phyloP scores from a whole-genome alignment of 2,888 invertebrate species.

The Helleia helle region DNA sequence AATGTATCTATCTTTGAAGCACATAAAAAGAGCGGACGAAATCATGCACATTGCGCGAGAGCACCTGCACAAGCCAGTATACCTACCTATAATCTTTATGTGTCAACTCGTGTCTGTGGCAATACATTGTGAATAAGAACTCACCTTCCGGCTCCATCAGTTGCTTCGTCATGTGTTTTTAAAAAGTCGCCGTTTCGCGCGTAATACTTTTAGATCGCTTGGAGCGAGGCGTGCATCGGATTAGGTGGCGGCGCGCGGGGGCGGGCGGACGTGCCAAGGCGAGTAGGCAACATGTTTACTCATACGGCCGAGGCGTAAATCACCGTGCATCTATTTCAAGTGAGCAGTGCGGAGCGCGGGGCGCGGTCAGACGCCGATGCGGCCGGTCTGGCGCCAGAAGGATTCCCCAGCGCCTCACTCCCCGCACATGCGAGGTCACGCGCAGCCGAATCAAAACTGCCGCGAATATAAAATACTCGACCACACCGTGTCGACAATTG shows the following conservation, averaged over 20 bases:
- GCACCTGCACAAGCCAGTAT: no score
- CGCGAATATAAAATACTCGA: constrained; percentile 14
- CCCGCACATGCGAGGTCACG: constrained; percentile 39
- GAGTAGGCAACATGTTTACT: constrained; percentile 68
- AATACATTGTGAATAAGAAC: constrained; percentile 13
- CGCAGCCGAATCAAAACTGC: constrained; percentile 26
- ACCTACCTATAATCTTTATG: no score
- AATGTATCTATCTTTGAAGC: no score
- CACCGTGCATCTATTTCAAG: constrained; percentile 72
- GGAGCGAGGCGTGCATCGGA: constrained; percentile 16
- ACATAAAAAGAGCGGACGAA: no score
- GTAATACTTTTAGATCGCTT: constrained; percentile 18
- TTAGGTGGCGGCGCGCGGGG: constrained; percentile 32
- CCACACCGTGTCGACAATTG: neutral
- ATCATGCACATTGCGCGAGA: no score
- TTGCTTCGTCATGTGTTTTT: constrained; percentile 11
- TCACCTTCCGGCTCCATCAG: constrained; percentile 8
- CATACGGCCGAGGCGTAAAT: constrained; percentile 71
- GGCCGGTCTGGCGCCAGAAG: constrained; percentile 73
- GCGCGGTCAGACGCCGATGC: constrained; percentile 62
- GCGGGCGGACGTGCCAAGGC: constrained; percentile 68
- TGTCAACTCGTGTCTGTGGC: constrained; percentile 13
- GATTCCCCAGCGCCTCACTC: constrained; percentile 69
- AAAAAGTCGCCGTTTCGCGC: constrained; percentile 11
- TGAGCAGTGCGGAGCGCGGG: constrained; percentile 38